phyloP scores from a whole-genome alignment of 1,140 invertebrate species.

The Hesperophylax magnus region DNA sequence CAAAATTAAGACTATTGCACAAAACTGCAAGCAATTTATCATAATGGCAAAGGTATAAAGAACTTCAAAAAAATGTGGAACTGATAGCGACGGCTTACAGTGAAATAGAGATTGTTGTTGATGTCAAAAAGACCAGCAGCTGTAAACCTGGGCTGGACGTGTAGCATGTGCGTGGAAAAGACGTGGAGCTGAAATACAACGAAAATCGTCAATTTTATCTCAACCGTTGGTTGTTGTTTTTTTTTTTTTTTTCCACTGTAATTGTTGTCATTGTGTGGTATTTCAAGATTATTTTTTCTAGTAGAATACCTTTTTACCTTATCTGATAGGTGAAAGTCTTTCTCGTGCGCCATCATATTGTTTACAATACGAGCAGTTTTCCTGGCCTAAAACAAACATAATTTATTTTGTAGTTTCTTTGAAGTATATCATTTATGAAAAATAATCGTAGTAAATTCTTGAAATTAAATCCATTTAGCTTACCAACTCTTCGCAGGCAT shows the following conservation, averaged over 20 bases:
- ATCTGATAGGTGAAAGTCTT: background rate
- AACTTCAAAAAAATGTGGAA: background rate
- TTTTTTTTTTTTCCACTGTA: background rate
- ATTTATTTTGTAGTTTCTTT: background rate
- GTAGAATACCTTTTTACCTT: background rate
- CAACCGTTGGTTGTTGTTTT: too few species aligned
- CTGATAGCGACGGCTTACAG: background rate
- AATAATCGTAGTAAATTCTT: too few species aligned
- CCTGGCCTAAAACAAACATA: background rate
- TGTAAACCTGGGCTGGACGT: conserved; percentile 10
- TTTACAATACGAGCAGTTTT: conserved; percentile 11
- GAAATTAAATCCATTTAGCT: background rate
- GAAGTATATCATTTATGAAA: too few species aligned
- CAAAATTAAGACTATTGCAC: too few species aligned
- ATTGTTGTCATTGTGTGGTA: too few species aligned
- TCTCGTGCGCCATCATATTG: conserved; percentile 13
- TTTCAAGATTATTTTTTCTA: too few species aligned
- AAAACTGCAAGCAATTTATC: too few species aligned
- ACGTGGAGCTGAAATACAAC: conserved; percentile 20
- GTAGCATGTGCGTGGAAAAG: conserved; percentile 26
- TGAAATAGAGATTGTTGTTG: conserved; percentile 24
- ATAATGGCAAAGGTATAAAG: too few species aligned
- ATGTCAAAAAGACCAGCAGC: conserved; percentile 24
- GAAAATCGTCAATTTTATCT: too few species aligned
- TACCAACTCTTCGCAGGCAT: conserved; percentile 16